Percentiles rank a stretch among this genome's conserved stretches.
These are phyloP conservation scores for Periparus ater DNA, from an alignment of 2,797 vertebrate genomes.

Conservation along the genomic window DNA sequence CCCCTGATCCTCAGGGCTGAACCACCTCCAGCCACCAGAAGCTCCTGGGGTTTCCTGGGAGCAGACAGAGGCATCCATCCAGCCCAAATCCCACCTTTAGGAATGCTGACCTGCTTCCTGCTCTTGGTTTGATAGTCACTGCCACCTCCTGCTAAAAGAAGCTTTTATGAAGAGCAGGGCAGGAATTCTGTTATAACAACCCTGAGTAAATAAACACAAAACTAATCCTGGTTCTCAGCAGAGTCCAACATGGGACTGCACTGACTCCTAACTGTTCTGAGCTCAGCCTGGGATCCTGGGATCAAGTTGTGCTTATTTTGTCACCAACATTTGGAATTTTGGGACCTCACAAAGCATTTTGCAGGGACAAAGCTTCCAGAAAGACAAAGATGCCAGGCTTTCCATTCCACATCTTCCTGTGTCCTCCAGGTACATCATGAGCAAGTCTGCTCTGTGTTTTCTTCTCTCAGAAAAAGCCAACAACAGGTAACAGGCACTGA, in stretches of 20 bases:
- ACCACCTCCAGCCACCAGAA: not conserved
- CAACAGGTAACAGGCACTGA: not conserved
- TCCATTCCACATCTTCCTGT: not conserved
- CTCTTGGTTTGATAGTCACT: not conserved
- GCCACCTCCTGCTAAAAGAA: not conserved
- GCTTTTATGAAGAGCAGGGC: not conserved
- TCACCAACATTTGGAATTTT: not conserved
- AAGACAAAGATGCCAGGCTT: not conserved
- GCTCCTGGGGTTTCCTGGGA: not conserved
- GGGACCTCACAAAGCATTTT: not conserved
- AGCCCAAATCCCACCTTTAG: not conserved
- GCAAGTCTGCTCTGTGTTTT: not conserved
- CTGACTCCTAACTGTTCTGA: not conserved
- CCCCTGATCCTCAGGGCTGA: not conserved
- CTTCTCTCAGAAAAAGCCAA: not conserved
- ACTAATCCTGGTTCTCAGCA: not conserved
- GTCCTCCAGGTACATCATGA: not conserved
- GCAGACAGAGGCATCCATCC: not conserved
- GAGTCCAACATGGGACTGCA: rapidly evolving
- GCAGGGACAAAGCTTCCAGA: not conserved
- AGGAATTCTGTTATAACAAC: not conserved
- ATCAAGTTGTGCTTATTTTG: not conserved
- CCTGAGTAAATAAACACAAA: not conserved
- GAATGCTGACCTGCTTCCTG: not conserved
- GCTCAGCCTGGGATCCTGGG: not conserved